Conservation (phyloP, 2,797 vertebrate genomes). For the Myripristis jacobus region DNA sequence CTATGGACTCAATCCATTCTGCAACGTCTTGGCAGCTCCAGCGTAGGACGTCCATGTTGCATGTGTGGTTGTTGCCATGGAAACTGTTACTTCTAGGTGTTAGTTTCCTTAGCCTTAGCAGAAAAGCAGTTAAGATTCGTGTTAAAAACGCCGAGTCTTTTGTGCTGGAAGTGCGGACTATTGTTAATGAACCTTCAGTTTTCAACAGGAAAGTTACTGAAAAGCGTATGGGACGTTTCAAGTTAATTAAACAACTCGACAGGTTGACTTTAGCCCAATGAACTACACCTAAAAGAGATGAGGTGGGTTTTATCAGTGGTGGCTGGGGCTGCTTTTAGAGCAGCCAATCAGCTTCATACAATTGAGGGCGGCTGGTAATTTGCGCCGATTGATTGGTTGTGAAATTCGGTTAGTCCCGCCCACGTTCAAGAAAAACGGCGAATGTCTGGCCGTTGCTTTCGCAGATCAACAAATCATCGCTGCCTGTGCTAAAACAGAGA, state of each 20-base stretch:
- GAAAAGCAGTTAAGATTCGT: accelerated
- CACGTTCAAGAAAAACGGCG: not conserved
- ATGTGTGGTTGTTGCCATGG: slow-evolving; percentile 75
- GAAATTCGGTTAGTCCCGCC: slow-evolving; percentile 39
- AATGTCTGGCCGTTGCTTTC: not conserved
- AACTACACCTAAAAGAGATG: not conserved
- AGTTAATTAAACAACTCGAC: not conserved
- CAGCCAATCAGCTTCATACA: slow-evolving; percentile 59
- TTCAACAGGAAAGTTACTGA: not conserved
- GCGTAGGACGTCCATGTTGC: slow-evolving; percentile 77
- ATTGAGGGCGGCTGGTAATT: slow-evolving; percentile 56
- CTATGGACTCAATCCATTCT: slow-evolving; percentile 85
- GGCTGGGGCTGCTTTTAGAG: slow-evolving; percentile 3
- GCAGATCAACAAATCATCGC: slow-evolving; percentile 45
- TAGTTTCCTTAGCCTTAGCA: not conserved
- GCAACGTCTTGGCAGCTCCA: slow-evolving; percentile 88
- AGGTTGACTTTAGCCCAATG: slow-evolving; percentile 7
- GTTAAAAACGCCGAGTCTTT: too few relatives aligned
- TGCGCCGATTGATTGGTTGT: slow-evolving; percentile 53
- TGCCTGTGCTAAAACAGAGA: accelerated
- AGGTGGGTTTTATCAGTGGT: not conserved
- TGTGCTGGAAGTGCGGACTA: too few relatives aligned
- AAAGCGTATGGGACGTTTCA: not conserved
- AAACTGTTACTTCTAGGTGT: slow-evolving; percentile 66
- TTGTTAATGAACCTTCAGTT: too few relatives aligned